These are phyloP conservation scores for Abrostola triplasia DNA, from an alignment of 2,888 invertebrate species.

Conservation along the genomic window DNA sequence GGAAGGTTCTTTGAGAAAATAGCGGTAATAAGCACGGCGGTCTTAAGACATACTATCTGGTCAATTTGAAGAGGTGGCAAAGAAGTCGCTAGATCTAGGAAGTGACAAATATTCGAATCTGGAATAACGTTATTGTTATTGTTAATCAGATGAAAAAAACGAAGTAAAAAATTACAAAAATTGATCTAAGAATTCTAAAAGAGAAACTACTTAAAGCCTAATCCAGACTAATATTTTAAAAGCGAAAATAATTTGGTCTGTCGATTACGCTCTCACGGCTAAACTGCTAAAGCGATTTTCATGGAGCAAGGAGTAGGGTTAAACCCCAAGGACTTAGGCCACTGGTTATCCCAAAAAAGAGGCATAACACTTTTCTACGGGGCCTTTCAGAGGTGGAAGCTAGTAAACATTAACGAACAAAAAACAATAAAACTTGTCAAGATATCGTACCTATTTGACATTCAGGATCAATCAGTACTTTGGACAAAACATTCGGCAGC, in stretches of 20 bases:
- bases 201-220: too few species aligned
- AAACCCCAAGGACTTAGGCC: too few species aligned
- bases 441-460: conserved; percentile 67
- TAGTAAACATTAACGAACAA: not conserved
- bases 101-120: conserved; percentile 76
- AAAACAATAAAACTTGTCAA: not conserved
- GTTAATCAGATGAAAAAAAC: too few species aligned
- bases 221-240: too few species aligned
- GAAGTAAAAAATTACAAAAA: too few species aligned
- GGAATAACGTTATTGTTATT: conserved; percentile 40
- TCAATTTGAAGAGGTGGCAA: conserved; percentile 71
- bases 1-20: conserved; percentile 71
- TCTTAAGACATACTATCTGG: conserved; percentile 67
- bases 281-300: too few species aligned
- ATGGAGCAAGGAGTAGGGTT: too few species aligned
- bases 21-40: conserved; percentile 73
- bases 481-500: conserved; percentile 75
- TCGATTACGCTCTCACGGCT: too few species aligned
- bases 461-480: conserved; percentile 72
- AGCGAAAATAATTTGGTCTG: too few species aligned
- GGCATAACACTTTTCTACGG: too few species aligned
- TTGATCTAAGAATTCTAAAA: too few species aligned
- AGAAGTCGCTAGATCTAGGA: conserved; percentile 75
- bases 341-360: too few species aligned
- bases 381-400: not conserved